Percentiles rank a stretch among this genome's conserved stretches.
These are phyloP conservation scores for Melinaea marsaeus DNA, from an alignment of 2,888 invertebrate genomes.

Conservation along the genomic window DNA sequence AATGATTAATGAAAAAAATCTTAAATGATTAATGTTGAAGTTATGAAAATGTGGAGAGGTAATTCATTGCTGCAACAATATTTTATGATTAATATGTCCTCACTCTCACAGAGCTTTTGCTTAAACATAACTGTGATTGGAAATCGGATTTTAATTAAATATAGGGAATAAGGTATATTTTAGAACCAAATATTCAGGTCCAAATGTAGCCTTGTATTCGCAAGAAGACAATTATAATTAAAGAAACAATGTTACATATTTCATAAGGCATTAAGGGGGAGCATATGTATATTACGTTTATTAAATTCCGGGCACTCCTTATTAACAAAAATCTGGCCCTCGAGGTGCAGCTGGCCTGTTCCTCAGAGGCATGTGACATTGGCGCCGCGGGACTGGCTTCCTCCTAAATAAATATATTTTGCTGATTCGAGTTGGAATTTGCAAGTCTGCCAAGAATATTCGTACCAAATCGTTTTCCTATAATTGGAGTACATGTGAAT, in stretches of 20 bases:
- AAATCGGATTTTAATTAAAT: not conserved
- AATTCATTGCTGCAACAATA: constrained; percentile 1
- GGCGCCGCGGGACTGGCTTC: constrained; percentile 60
- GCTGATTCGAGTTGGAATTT: constrained; percentile 75
- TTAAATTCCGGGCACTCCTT: constrained; percentile 11
- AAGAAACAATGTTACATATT: no score
- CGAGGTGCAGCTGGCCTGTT: constrained; percentile 44
- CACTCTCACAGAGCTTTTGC: not conserved
- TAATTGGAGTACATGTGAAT: constrained; percentile 79
- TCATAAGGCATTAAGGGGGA: no score
- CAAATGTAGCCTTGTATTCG: no score
- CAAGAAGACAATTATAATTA: no score
- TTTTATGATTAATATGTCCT: constrained; percentile 5
- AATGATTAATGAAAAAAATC: not conserved
- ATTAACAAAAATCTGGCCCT: constrained; percentile 35
- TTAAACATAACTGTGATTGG: constrained; percentile 26
- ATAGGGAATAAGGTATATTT: no score
- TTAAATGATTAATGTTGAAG: not conserved
- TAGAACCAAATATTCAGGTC: no score
- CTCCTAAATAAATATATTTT: constrained; percentile 76
- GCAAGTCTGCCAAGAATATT: constrained; percentile 79
- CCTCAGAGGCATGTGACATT: constrained; percentile 60
- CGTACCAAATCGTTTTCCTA: constrained; percentile 78
- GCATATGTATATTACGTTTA: no score
- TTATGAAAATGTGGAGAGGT: not conserved